Conservation (phyloP, 2,888 invertebrate species). For the Troides oblongomaculatus region DNA sequence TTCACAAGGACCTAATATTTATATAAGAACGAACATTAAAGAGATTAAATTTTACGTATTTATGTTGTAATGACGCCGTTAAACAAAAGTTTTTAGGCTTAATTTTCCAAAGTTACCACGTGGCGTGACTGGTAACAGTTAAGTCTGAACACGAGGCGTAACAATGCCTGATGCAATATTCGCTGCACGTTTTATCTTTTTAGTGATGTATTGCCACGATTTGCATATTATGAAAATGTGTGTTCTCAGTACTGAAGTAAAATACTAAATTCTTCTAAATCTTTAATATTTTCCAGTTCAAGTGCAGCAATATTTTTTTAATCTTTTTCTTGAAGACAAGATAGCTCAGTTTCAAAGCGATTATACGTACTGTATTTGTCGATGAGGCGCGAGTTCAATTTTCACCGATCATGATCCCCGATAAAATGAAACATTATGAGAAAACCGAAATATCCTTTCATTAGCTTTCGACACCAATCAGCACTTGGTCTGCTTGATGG, state of each 20-base stretch:
- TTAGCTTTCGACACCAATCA: no score
- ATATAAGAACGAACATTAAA: no score
- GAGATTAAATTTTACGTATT: neutral
- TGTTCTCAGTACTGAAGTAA: neutral
- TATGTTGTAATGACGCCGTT: neutral
- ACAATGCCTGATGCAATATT: constrained; percentile 9
- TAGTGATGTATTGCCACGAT: neutral
- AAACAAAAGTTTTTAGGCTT: neutral
- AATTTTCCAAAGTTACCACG: neutral
- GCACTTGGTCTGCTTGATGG: no score
- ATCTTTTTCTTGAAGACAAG: neutral
- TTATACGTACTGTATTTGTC: no score
- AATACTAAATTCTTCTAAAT: neutral
- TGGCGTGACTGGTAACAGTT: neutral
- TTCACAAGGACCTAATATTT: no score
- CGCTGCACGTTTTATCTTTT: constrained; percentile 4
- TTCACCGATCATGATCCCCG: no score
- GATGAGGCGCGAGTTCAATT: no score
- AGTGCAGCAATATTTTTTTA: neutral
- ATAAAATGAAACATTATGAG: no score
- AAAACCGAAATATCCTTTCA: no score
- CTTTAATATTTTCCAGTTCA: neutral
- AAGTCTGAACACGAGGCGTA: constrained; percentile 8
- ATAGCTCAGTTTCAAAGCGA: no score
- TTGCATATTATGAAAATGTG: neutral